These are phyloP conservation scores for Tigriopus japonicus DNA, from an alignment of 1,140 invertebrate genomes.

Conservation along the genomic window DNA sequence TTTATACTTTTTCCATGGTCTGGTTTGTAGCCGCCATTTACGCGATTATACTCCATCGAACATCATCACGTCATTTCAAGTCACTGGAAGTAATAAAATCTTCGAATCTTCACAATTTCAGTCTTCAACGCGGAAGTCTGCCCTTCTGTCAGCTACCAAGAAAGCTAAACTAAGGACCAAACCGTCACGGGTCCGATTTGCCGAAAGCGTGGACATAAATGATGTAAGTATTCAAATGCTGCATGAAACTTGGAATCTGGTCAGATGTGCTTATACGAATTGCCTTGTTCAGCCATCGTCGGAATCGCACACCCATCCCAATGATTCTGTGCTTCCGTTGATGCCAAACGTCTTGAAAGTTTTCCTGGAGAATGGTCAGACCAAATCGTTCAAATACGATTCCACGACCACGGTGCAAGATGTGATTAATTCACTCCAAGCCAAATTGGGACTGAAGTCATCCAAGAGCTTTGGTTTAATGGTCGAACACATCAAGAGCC, in stretches of 20 bases:
- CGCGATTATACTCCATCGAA: too few relatives aligned
- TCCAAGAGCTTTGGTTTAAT: conserved; percentile 69
- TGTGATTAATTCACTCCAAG: conserved; percentile 59
- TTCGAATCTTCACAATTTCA: conserved; percentile 21
- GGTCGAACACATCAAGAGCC: conserved; percentile 69
- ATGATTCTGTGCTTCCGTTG: conserved; percentile 58
- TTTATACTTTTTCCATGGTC: too few relatives aligned
- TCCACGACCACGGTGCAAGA: conserved; percentile 67
- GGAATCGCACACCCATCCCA: conserved; percentile 19
- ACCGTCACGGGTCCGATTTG: conserved; percentile 66
- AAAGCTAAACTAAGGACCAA: conserved; percentile 55
- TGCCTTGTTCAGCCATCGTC: too few relatives aligned
- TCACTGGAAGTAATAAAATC: too few relatives aligned
- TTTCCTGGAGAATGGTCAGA: conserved; percentile 83
- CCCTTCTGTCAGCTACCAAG: conserved; percentile 63
- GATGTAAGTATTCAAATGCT: conserved; percentile 39
- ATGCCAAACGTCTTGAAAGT: conserved; percentile 80
- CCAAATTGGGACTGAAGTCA: conserved; percentile 59
- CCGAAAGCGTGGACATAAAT: conserved; percentile 68
- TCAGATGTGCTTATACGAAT: too few relatives aligned
- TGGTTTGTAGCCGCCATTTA: too few relatives aligned
- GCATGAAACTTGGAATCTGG: too few relatives aligned
- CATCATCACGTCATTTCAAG: too few relatives aligned
- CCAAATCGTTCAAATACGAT: conserved; percentile 91
- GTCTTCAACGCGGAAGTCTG: conserved; percentile 49